These are phyloP conservation scores for Asteroscopus sphinx DNA, from an alignment of 2,888 invertebrate genomes.

Conservation along the genomic window DNA sequence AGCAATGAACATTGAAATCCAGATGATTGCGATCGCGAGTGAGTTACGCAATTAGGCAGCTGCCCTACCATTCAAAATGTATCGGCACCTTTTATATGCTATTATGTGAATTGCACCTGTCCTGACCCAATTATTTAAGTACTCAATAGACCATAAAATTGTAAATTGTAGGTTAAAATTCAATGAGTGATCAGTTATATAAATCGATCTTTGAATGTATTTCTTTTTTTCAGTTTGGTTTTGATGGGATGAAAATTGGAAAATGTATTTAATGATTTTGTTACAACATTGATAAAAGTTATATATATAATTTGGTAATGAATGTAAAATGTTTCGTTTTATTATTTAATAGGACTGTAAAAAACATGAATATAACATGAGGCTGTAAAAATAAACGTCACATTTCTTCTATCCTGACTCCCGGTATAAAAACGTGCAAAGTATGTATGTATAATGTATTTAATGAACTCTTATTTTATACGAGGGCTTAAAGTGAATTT, in stretches of 20 bases:
- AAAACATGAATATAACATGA: background rate
- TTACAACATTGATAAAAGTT: background rate
- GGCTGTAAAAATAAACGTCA: slow-evolving; percentile 3
- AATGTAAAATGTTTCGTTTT: background rate
- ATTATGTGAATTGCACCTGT: slow-evolving; percentile 23
- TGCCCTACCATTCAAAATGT: slow-evolving; percentile 60
- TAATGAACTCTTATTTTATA: slow-evolving; percentile 35
- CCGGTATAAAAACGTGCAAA: slow-evolving; percentile 8
- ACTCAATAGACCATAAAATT: slow-evolving; percentile 2
- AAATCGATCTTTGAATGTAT: background rate
- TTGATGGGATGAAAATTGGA: background rate
- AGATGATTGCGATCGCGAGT: too few species aligned
- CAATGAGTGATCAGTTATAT: slow-evolving; percentile 3
- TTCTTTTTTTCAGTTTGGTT: background rate
- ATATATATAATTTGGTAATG: background rate
- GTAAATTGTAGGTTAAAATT: slow-evolving; percentile 5
- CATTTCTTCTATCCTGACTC: background rate
- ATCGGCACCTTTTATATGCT: slow-evolving; percentile 55
- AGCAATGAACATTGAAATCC: too few species aligned
- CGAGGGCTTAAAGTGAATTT: slow-evolving; percentile 55
- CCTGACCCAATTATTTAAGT: slow-evolving; percentile 42
- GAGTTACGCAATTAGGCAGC: too few species aligned
- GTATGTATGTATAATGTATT: slow-evolving; percentile 11
- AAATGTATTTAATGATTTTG: too few species aligned
- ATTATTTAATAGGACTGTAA: too few species aligned